These are phyloP conservation scores for Ochropacha duplaris DNA, from an alignment of 2,888 invertebrate genomes.

Conservation along the genomic window DNA sequence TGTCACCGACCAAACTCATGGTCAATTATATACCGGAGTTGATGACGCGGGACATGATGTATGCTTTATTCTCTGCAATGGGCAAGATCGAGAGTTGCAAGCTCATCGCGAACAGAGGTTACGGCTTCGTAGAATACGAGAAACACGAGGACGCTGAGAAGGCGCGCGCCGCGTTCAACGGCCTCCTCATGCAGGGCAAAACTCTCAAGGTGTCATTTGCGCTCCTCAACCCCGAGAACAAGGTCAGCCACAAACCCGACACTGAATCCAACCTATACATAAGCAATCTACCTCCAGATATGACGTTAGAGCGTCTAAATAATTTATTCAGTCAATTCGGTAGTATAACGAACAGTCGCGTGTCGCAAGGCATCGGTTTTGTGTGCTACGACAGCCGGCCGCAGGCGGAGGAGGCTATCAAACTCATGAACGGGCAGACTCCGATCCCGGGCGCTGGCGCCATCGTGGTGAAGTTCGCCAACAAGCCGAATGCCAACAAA, in stretches of 20 bases:
- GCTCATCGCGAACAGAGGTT: conserved; percentile 77
- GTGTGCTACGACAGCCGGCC: conserved; percentile 74
- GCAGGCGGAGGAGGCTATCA: conserved; percentile 78
- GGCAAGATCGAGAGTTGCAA: conserved; percentile 81
- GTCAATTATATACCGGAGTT: conserved; percentile 81
- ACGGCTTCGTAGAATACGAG: conserved; percentile 79
- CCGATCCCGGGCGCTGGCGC: conserved; percentile 73
- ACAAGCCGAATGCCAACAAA: conserved; percentile 75
- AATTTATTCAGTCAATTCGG: conserved; percentile 71
- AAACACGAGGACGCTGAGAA: conserved; percentile 81
- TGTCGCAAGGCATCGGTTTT: conserved; percentile 79
- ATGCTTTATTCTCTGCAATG: conserved; percentile 80
- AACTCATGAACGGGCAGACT: conserved; percentile 71
- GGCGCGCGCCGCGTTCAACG: conserved; percentile 79
- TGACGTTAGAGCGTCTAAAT: conserved; percentile 78
- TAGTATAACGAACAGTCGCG: conserved; percentile 75
- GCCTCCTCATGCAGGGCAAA: conserved; percentile 79
- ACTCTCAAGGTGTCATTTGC: conserved; percentile 80
- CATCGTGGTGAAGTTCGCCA: conserved; percentile 77
- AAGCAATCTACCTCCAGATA: conserved; percentile 79
- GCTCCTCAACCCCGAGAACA: conserved; percentile 78
- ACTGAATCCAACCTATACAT: conserved; percentile 80
- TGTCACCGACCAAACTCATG: conserved; percentile 83
- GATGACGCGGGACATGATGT: conserved; percentile 83
- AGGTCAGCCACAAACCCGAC: conserved; percentile 78